phyloP scores from a whole-genome alignment of 2,113 vertebrate species.

The Dissostichus mawsoni region DNA sequence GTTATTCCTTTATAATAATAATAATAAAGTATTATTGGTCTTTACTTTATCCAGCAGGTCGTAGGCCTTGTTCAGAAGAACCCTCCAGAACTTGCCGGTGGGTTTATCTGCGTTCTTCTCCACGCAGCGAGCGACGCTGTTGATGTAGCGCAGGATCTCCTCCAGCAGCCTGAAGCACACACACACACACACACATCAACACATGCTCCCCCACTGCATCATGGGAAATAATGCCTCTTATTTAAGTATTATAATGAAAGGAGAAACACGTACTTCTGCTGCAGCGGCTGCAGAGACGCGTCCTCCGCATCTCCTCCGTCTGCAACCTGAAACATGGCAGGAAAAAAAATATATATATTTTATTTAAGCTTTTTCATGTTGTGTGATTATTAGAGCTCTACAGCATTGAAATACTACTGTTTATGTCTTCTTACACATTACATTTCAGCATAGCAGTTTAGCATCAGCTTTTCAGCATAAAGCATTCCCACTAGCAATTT shows the following conservation, averaged over 20 bases:
- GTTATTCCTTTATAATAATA: too few species aligned
- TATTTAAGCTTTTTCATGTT: too few species aligned
- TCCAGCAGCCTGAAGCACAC: conserved; percentile 87
- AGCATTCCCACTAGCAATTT: too few species aligned
- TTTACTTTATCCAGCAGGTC: conserved; percentile 90
- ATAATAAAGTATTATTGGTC: too few species aligned
- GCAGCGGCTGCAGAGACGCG: conserved; percentile 72
- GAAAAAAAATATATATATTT: too few species aligned
- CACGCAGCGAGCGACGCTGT: conserved; percentile 87
- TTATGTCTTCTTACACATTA: too few species aligned
- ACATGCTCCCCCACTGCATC: neutral
- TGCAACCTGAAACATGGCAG: conserved; percentile 68
- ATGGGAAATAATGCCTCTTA: too few species aligned
- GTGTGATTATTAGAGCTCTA: too few species aligned
- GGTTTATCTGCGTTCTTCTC: conserved; percentile 90
- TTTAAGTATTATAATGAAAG: neutral
- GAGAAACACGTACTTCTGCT: conserved; percentile 79
- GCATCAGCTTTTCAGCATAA: too few species aligned
- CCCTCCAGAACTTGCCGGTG: conserved; percentile 95
- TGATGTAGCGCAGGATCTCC: conserved; percentile 90
- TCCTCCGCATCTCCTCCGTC: conserved; percentile 36
- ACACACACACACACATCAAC: too few species aligned
- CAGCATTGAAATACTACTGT: too few species aligned
- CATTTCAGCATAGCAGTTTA: too few species aligned
- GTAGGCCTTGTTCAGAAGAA: conserved; percentile 92